Conservation (phyloP, 2,113 vertebrate species). For the Cyphotilapia sp. region DNA sequence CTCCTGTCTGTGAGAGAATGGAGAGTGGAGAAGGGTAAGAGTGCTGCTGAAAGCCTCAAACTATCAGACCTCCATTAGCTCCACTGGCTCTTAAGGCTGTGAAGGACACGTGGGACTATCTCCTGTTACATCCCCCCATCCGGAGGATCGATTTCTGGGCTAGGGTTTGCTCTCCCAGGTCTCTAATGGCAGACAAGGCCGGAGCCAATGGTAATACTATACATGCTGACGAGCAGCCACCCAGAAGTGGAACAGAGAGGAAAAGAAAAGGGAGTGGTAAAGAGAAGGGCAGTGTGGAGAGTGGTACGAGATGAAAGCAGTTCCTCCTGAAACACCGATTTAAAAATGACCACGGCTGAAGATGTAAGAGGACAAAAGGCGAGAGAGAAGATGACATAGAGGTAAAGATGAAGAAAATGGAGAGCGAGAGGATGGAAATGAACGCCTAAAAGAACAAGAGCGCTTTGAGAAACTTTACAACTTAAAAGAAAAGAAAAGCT, state of each 20-base stretch:
- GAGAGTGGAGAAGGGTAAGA: slow-evolving; percentile 12
- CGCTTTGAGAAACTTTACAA: background rate
- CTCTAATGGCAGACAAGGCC: slow-evolving; percentile 91
- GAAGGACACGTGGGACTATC: slow-evolving; percentile 73
- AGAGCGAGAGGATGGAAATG: background rate
- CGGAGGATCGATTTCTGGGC: slow-evolving; percentile 92
- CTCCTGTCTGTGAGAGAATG: background rate
- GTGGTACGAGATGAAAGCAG: slow-evolving; percentile 37
- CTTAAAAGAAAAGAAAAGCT: background rate
- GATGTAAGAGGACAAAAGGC: slow-evolving; percentile 27
- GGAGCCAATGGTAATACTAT: slow-evolving; percentile 91
- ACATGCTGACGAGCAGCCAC: slow-evolving; percentile 78
- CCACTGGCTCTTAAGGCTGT: slow-evolving; percentile 41
- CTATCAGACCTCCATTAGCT: slow-evolving; percentile 61
- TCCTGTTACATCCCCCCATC: slow-evolving; percentile 88
- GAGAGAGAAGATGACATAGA: background rate
- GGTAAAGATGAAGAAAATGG: background rate
- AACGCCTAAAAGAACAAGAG: background rate
- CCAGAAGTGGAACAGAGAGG: slow-evolving; percentile 1
- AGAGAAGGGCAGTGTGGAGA: slow-evolving; percentile 62
- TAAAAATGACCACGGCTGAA: slow-evolving; percentile 9
- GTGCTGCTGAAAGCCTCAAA: slow-evolving; percentile 50
- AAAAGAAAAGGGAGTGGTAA: slow-evolving; percentile 41
- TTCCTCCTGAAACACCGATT: background rate
- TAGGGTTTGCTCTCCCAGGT: slow-evolving; percentile 91